These are phyloP conservation scores for Vipera ursinii DNA, from an alignment of 2,797 vertebrate genomes.

Conservation along the genomic window DNA sequence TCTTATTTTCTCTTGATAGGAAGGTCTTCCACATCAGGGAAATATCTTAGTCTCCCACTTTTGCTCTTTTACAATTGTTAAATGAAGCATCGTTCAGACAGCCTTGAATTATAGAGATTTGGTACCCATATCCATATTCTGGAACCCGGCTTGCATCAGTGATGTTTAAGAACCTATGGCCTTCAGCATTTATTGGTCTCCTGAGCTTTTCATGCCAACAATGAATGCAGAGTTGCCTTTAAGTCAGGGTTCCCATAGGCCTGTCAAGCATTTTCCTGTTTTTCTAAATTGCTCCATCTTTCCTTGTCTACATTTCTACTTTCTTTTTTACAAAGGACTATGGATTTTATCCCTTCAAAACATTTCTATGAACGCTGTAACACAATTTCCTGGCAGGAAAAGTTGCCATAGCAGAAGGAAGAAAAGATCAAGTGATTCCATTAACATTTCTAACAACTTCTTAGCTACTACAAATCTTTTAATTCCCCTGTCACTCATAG, in stretches of 20 bases:
- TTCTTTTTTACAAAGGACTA: not conserved
- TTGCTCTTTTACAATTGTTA: not conserved
- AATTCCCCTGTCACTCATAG: conserved; percentile 60
- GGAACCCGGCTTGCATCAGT: not conserved
- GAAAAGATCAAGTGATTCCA: conserved; percentile 42
- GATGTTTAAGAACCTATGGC: not conserved
- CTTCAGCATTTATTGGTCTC: not conserved
- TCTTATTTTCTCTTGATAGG: not conserved
- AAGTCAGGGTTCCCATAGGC: not conserved
- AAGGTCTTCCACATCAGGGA: not conserved
- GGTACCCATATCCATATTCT: not conserved
- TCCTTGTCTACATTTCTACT: not conserved
- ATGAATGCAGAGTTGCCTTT: not conserved
- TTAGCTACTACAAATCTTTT: conserved; percentile 46
- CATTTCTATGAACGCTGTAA: conserved; percentile 7
- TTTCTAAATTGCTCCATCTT: not conserved
- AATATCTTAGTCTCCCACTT: not conserved
- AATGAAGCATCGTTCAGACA: not conserved
- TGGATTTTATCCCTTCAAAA: conserved; percentile 4
- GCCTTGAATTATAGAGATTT: not conserved
- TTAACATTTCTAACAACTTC: conserved; percentile 59
- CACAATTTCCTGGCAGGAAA: not conserved
- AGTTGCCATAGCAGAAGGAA: not conserved
- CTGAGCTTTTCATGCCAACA: not conserved
- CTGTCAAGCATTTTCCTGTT: not conserved